Evolutionary conservation across 1,140 invertebrate species (phyloP).

Genomic region (Rhynchophorus ferrugineus): DNA sequence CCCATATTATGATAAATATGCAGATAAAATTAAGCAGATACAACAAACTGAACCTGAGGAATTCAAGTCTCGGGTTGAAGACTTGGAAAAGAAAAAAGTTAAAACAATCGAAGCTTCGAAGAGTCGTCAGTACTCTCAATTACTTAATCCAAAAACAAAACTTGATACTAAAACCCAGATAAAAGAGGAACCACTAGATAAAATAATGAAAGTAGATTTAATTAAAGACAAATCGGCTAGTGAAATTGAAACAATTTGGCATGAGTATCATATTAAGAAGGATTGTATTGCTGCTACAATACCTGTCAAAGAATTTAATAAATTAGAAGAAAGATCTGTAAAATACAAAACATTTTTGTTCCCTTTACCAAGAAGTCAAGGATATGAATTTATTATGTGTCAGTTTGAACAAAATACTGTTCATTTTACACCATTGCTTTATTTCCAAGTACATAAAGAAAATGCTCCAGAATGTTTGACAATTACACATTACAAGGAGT

Average conservation of each 20-base stretch:
- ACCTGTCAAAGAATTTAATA: slow-evolving; percentile 51
- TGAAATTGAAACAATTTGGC: slow-evolving; percentile 74
- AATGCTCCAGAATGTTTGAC: slow-evolving; percentile 85
- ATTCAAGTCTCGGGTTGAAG: slow-evolving; percentile 60
- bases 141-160: slow-evolving; percentile 47
- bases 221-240: slow-evolving; percentile 62
- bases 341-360: slow-evolving; percentile 69
- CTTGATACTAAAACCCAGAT: slow-evolving; percentile 34
- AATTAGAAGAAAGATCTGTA: slow-evolving; percentile 49
- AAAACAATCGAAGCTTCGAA: slow-evolving; percentile 35
- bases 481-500: slow-evolving; percentile 74
- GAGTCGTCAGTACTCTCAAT: slow-evolving; percentile 42
- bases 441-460: slow-evolving; percentile 83
- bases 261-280: slow-evolving; percentile 71
- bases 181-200: slow-evolving; percentile 51
- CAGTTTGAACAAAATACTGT: slow-evolving; percentile 68
- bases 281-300: slow-evolving; percentile 66
- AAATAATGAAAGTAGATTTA: slow-evolving; percentile 74
- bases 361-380: slow-evolving; percentile 70
- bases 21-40: slow-evolving; percentile 63
- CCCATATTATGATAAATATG: slow-evolving; percentile 78
- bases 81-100: slow-evolving; percentile 47
- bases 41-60: slow-evolving; percentile 69
- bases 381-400: slow-evolving; percentile 82
- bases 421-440: slow-evolving; percentile 80